Percentiles rank a stretch among this genome's conserved stretches.
phyloP scores from a whole-genome alignment of 2,888 invertebrate genomes.

The Protonemura montana region DNA sequence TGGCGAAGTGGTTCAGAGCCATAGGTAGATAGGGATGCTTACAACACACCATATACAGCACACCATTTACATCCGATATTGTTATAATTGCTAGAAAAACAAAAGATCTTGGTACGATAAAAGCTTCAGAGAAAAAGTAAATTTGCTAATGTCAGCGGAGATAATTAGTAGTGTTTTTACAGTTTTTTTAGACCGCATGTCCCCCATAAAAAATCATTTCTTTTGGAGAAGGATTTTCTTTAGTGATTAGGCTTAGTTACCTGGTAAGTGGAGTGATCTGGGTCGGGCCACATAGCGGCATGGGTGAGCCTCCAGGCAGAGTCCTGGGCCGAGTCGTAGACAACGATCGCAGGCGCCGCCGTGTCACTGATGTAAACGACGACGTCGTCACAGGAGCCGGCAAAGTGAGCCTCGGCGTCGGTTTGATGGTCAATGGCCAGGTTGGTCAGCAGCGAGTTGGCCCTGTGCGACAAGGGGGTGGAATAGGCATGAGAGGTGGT shows the following conservation, averaged over 20 bases:
- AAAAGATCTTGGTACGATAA: too few species aligned
- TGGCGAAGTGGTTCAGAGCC: too few species aligned
- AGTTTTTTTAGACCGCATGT: too few species aligned
- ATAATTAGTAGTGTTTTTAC: too few species aligned
- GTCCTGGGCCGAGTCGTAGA: constrained; percentile 76
- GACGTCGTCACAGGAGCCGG: constrained; percentile 73
- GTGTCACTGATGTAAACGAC: constrained; percentile 84
- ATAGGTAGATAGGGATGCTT: too few species aligned
- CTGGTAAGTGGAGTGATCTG: constrained; percentile 77
- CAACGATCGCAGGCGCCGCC: constrained; percentile 72
- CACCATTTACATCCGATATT: too few species aligned
- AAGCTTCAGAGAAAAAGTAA: too few species aligned
- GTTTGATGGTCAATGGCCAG: constrained; percentile 74
- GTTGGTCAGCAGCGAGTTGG: constrained; percentile 79
- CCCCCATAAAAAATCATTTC: too few species aligned
- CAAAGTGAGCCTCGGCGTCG: constrained; percentile 60
- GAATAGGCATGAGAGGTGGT: neutral
- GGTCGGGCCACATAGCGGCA: constrained; percentile 86
- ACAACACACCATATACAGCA: too few species aligned
- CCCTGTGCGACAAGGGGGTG: constrained; percentile 64
- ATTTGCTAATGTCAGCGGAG: too few species aligned
- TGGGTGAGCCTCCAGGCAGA: constrained; percentile 82
- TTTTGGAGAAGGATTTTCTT: neutral
- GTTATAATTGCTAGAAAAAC: too few species aligned
- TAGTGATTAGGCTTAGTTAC: constrained; percentile 50